Percentiles rank a stretch among this genome's conserved stretches.
Evolutionary conservation across 2,113 vertebrate species (phyloP).

Genomic region (Casuarius casuarius): DNA sequence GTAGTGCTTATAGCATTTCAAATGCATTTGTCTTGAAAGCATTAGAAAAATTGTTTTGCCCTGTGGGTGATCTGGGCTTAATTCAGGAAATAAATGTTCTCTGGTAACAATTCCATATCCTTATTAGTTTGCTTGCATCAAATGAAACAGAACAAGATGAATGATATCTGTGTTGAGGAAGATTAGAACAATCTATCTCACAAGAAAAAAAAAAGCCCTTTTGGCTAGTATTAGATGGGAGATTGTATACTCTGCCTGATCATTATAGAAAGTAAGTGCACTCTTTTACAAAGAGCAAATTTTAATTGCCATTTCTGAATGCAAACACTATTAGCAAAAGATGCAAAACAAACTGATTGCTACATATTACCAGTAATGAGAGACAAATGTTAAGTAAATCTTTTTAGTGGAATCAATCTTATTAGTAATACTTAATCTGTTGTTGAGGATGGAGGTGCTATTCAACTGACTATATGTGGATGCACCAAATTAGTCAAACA

Average conservation of each 20-base stretch:
- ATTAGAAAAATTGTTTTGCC: conserved; percentile 52
- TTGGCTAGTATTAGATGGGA: background rate
- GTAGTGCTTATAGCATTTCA: background rate
- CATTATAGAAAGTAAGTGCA: background rate
- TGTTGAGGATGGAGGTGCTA: background rate
- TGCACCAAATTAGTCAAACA: background rate
- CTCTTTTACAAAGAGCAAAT: background rate
- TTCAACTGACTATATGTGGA: background rate
- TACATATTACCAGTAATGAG: background rate
- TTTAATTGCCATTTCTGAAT: conserved; percentile 15
- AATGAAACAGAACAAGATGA: conserved; percentile 37
- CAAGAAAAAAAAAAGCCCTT: background rate
- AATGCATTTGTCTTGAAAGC: conserved; percentile 60
- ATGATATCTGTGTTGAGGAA: conserved; percentile 35
- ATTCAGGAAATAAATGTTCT: conserved; percentile 66
- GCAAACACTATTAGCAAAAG: background rate
- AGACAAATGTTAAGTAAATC: background rate
- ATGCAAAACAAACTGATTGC: background rate
- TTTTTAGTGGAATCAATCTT: background rate
- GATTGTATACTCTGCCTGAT: background rate
- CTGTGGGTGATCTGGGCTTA: conserved; percentile 54
- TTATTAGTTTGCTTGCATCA: conserved; percentile 51
- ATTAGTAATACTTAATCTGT: background rate
- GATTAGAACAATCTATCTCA: conserved; percentile 59
- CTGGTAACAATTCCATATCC: conserved; percentile 58